These are phyloP conservation scores for Spodoptera picta DNA, from an alignment of 2,888 invertebrate species.

Conservation along the genomic window DNA sequence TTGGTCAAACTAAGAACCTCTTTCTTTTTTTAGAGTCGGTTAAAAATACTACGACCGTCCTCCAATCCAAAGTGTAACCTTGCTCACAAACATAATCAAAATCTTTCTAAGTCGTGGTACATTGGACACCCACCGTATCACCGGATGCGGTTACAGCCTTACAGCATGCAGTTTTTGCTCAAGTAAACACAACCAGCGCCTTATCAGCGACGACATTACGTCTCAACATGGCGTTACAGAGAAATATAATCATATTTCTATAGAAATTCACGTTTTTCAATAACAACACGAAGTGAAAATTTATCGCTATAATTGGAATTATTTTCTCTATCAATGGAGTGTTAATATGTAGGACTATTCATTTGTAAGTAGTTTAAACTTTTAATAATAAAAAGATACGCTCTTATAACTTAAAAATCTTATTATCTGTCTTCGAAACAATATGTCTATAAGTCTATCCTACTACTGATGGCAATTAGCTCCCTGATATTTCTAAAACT, in stretches of 20 bases:
- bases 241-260: conserved; percentile 24
- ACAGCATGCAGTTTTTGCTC: conserved; percentile 40
- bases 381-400: too few relatives aligned
- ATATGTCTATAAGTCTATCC: too few relatives aligned
- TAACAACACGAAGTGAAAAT: conserved; percentile 32
- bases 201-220: conserved; percentile 42
- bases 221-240: conserved; percentile 26
- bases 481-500: not conserved
- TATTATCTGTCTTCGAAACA: too few relatives aligned
- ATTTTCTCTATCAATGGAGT: conserved; percentile 11
- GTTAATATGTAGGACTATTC: too few relatives aligned
- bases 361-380: too few relatives aligned
- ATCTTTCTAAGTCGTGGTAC: conserved; percentile 12
- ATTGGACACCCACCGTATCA: conserved; percentile 25
- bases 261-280: conserved; percentile 29
- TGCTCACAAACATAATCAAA: too few relatives aligned
- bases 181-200: conserved; percentile 23
- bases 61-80: too few relatives aligned
- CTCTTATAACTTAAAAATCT: too few relatives aligned
- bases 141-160: conserved; percentile 49
- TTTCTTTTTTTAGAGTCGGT: too few relatives aligned
- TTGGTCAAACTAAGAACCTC: too few relatives aligned
- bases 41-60: too few relatives aligned
- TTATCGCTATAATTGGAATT: conserved; percentile 3
- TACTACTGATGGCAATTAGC: too few relatives aligned